phyloP scores from a whole-genome alignment of 2,888 invertebrate species.

The Cerastis leucographa region DNA sequence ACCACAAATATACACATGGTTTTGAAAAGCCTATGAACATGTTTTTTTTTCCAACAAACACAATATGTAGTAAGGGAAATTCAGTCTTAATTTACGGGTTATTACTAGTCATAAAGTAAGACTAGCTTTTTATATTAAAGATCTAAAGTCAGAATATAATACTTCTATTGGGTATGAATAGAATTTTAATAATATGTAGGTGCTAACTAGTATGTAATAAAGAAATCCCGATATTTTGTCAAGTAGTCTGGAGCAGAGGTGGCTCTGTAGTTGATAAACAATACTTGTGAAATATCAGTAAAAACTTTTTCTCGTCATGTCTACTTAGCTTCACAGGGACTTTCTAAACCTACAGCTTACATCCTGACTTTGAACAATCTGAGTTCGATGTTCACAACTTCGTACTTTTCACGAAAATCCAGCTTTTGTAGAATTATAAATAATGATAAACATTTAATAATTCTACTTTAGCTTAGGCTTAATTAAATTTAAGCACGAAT shows the following conservation, averaged over 20 bases:
- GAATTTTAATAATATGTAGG: not conserved
- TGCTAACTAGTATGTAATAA: not conserved
- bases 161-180: too few relatives aligned
- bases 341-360: too few relatives aligned
- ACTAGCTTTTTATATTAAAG: too few relatives aligned
- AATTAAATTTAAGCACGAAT: conserved; percentile 4
- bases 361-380: not conserved
- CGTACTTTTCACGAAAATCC: too few relatives aligned
- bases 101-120: too few relatives aligned
- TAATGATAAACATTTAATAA: not conserved
- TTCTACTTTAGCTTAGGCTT: not conserved
- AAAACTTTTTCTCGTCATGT: not conserved
- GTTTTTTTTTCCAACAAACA: not conserved
- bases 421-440: not conserved
- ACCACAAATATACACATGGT: not conserved
- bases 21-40: not conserved
- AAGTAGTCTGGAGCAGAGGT: not conserved
- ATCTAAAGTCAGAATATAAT: too few relatives aligned
- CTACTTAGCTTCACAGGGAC: not conserved
- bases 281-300: not conserved
- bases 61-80: too few relatives aligned
- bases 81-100: too few relatives aligned
- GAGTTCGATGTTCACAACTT: not conserved
- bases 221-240: not conserved
- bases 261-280: not conserved